These are phyloP conservation scores for Aegithalos caudatus DNA, from an alignment of 2,113 vertebrate genomes.

Conservation along the genomic window DNA sequence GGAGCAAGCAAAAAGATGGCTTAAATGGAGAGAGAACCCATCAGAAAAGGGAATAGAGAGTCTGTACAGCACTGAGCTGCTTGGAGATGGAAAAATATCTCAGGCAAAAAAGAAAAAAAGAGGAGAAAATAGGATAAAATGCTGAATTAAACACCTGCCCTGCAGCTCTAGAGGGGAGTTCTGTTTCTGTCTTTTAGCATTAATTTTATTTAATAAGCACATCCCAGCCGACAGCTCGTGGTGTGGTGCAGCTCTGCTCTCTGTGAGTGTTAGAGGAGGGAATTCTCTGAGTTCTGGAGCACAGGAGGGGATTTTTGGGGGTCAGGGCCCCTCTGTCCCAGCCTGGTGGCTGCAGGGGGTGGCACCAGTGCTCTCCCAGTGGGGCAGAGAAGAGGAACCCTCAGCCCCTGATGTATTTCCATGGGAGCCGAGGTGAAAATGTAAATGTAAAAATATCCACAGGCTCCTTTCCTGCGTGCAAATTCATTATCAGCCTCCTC, in stretches of 20 bases:
- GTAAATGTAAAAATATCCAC: neutral
- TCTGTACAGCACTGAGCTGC: neutral
- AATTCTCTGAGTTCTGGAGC: neutral
- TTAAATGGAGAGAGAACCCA: neutral
- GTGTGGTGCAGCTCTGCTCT: neutral
- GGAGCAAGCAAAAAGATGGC: neutral
- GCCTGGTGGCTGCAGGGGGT: neutral
- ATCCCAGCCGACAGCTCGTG: neutral
- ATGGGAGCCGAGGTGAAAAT: neutral
- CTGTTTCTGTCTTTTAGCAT: constrained; percentile 35
- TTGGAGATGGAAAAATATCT: neutral
- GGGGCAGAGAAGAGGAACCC: neutral
- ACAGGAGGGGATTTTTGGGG: neutral
- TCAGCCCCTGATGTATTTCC: neutral
- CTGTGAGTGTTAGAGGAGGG: neutral
- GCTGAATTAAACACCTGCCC: constrained; percentile 55
- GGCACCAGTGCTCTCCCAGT: neutral
- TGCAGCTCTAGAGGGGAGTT: constrained; percentile 4
- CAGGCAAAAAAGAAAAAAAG: neutral
- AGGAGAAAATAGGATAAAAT: constrained; percentile 3
- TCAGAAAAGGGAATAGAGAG: neutral
- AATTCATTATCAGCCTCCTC: constrained; percentile 33
- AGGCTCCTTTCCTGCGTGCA: neutral
- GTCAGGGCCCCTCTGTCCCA: neutral
- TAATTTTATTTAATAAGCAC: constrained; percentile 42